These are phyloP conservation scores for Microctenopoma lineatum DNA, from an alignment of 2,797 vertebrate species.

Conservation along the genomic window DNA sequence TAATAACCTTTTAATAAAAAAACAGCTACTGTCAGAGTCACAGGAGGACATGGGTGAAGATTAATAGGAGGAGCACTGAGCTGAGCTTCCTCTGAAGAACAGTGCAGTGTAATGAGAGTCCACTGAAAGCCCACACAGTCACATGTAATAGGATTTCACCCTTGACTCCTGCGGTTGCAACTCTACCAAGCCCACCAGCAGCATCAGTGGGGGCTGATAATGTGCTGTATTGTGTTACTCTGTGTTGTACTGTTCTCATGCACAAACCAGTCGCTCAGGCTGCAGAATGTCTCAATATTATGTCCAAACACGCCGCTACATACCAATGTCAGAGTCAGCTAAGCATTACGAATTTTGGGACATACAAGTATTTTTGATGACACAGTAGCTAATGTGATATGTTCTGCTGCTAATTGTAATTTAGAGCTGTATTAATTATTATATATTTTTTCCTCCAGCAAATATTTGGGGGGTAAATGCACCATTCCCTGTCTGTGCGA, in stretches of 20 bases:
- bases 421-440: too few relatives aligned
- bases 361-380: too few relatives aligned
- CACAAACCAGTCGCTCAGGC: constrained; percentile 13
- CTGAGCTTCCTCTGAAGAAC: constrained; percentile 30
- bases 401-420: too few relatives aligned
- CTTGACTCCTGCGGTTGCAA: constrained; percentile 20
- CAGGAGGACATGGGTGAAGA: constrained; percentile 1
- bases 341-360: background rate
- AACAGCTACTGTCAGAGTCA: background rate
- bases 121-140: constrained; percentile 57
- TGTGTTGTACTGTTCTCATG: constrained; percentile 30
- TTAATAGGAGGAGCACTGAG: background rate
- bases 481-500: too few relatives aligned
- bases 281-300: constrained; percentile 6
- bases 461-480: too few relatives aligned
- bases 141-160: constrained; percentile 60
- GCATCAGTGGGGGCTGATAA: constrained; percentile 62
- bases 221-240: constrained; percentile 54
- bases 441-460: too few relatives aligned
- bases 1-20: background rate
- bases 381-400: too few relatives aligned
- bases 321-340: constrained; percentile 14
- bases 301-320: constrained; percentile 2
- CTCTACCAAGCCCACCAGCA: constrained; percentile 22
- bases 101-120: constrained; percentile 32